Evolutionary conservation across 92 coral and sea anemone genomes (phyloP), one percentile per base, ranked within the genome.

Genomic region (Parazoanthus atlanticus): DNA sequence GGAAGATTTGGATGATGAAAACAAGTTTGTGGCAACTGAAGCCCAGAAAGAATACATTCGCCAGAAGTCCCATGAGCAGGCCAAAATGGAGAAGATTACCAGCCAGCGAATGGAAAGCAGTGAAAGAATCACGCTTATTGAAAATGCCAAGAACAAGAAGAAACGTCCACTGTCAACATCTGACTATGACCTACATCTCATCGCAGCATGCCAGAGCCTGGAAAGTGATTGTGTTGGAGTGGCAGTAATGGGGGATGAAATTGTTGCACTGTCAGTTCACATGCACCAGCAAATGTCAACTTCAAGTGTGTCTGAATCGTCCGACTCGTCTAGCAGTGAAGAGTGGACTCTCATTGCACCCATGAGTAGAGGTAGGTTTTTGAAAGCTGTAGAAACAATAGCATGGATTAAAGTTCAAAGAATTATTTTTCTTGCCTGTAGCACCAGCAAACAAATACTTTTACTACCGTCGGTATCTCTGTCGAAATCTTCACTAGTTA

Each of bases 31-130:
- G 25, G 93, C 96, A 47, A 97, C 99, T 21, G 98, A 97, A 66
- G 99, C 99, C 23, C 99, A 97, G 82, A 92, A 91, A 13, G 96
- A 91, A 76, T 95, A 97, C 93, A 95, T 97, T 80, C 94, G 98
- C 23, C 94, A 97, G 82, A 93, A 94, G 71, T 95, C 99, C 9
- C 40, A 81, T 61, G 98, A 94, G 75, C 98, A 92, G 79, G 65
- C 94, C 74, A 95, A 95, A 82, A 36, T 86, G 5, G 96, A 93
- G 41, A 88, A 85, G 49, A 88, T 80, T 82, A 82, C 79, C 32
- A 90, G 84, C 64, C 92, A 88, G 17, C 65, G 64, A 19, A 84
- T 46, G 38, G 98, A 95, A 16, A 94, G 92, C 36, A 90, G 92
- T 17, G 93, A 92, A 46, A 33, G 89, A 56, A 90, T 86, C 15